Conservation (phyloP, 2,113 vertebrate species). For the Silurus meridionalis region DNA sequence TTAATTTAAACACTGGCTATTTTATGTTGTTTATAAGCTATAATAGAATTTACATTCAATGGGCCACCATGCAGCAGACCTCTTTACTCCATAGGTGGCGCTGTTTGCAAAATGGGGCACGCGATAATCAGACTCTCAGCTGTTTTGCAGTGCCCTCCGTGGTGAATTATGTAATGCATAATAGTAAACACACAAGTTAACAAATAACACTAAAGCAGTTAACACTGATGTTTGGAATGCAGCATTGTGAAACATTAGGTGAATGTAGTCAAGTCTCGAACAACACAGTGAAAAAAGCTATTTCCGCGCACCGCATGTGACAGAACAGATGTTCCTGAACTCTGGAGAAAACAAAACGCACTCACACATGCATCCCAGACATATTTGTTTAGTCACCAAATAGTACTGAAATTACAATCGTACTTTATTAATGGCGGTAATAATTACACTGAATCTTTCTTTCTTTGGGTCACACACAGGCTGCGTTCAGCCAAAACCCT, state of each 20-base stretch:
- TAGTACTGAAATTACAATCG: neutral
- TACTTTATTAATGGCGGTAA: conserved; percentile 3
- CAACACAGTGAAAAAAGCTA: conserved; percentile 25
- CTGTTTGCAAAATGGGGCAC: conserved; percentile 22
- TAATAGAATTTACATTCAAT: neutral
- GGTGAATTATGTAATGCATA: conserved; percentile 40
- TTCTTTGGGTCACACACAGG: conserved; percentile 28
- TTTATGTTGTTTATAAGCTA: neutral
- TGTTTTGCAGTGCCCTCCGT: conserved; percentile 6
- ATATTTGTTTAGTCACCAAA: conserved; percentile 2
- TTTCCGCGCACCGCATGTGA: conserved; percentile 29
- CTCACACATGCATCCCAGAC: conserved; percentile 33
- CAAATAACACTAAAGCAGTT: neutral
- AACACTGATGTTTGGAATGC: neutral
- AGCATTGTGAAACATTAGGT: neutral
- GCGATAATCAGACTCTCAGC: conserved; percentile 13
- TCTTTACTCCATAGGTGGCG: conserved; percentile 26
- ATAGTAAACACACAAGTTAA: neutral
- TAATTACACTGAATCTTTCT: conserved; percentile 29
- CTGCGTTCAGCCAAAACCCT: conserved; percentile 35
- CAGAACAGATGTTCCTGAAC: conserved; percentile 42
- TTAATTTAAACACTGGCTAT: neutral
- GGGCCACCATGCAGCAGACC: neutral
- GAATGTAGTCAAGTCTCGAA: neutral
- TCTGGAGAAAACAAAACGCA: conserved; percentile 42